Percentiles rank a stretch among this genome's conserved stretches.
Evolutionary conservation across 1,140 invertebrate species (phyloP).

Genomic region (Rhopalosiphum maidis): DNA sequence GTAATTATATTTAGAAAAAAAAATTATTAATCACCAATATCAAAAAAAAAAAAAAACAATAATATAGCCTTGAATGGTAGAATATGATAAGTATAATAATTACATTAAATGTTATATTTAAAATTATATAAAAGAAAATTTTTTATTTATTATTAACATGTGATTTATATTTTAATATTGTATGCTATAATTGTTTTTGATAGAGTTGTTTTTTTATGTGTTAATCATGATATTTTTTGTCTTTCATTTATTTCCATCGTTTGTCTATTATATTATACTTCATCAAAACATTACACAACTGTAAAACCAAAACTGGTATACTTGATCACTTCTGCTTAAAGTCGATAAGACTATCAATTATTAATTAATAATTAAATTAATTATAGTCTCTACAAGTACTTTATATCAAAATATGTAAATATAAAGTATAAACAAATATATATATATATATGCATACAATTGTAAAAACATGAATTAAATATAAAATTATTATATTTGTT

Average conservation of each 20-base stretch:
- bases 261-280: not conserved
- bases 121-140: not conserved
- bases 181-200: not conserved
- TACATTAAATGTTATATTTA: not conserved
- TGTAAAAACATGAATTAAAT: not conserved
- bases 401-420: not conserved
- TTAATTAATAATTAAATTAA: not conserved
- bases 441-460: not conserved
- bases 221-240: not conserved
- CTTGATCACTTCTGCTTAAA: not conserved
- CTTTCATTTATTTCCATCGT: not conserved
- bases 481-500: not conserved
- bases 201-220: not conserved
- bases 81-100: not conserved
- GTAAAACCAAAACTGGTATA: not conserved
- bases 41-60: not conserved
- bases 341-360: not conserved
- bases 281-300: not conserved
- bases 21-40: not conserved
- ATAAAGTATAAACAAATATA: not conserved
- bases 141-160: not conserved
- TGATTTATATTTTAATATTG: constrained; percentile 29
- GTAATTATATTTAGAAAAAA: not conserved
- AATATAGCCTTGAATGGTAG: not conserved
- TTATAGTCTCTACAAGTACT: constrained; percentile 1